These are phyloP conservation scores for Sphaeramia orbicularis DNA, from an alignment of 2,797 vertebrate species.

Conservation along the genomic window DNA sequence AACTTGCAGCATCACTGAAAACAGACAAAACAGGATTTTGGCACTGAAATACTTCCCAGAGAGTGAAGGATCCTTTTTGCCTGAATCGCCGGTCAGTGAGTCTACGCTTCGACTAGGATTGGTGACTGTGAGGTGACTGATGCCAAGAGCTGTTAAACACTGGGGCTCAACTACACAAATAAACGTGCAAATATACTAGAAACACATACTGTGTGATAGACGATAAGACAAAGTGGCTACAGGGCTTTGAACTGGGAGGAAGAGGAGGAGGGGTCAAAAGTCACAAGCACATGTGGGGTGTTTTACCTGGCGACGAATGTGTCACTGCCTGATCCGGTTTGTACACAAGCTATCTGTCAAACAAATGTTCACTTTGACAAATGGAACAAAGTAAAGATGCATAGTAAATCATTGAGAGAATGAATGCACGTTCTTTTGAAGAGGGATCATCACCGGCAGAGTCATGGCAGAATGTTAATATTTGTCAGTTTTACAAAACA, in stretches of 20 bases:
- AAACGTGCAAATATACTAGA: constrained; percentile 46
- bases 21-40: constrained; percentile 79
- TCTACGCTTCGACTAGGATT: constrained; percentile 43
- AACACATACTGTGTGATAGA: constrained; percentile 21
- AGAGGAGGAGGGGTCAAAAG: not conserved
- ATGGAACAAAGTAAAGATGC: constrained; percentile 17
- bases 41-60: constrained; percentile 85
- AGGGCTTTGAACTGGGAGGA: not conserved
- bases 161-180: constrained; percentile 21
- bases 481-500: constrained; percentile 33
- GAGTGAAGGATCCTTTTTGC: constrained; percentile 67
- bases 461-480: constrained; percentile 27
- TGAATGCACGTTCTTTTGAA: constrained; percentile 3
- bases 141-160: constrained; percentile 53
- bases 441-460: constrained; percentile 31
- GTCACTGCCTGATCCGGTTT: constrained; percentile 39
- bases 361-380: constrained; percentile 17
- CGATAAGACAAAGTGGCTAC: constrained; percentile 46
- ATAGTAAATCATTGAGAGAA: constrained; percentile 3
- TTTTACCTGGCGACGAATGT: constrained; percentile 28
- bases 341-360: constrained; percentile 29
- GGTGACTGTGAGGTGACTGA: constrained; percentile 35
- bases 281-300: constrained; percentile 32
- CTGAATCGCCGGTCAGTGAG: constrained; percentile 42
- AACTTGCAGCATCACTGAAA: constrained; percentile 72